Conservation (phyloP, 1,140 invertebrate species). For the Pogonognathellus flavescens region DNA sequence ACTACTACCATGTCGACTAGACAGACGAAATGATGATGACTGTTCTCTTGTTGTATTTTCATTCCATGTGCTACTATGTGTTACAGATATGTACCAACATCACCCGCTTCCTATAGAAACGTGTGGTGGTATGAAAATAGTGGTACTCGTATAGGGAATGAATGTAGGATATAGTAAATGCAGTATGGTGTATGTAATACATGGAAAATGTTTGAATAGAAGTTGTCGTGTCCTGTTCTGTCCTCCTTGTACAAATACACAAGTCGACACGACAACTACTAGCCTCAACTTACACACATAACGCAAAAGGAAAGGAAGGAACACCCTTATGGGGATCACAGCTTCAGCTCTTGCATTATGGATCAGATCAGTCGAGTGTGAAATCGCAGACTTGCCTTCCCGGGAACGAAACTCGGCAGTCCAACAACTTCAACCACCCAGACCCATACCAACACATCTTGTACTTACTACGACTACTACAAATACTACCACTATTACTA, state of each 20-base stretch:
- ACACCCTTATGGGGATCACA: constrained; percentile 62
- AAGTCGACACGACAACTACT: too few species aligned
- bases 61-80: too few species aligned
- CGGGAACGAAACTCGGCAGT: constrained; percentile 51
- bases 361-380: constrained; percentile 66
- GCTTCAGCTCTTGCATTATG: constrained; percentile 67
- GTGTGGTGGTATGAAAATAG: too few species aligned
- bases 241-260: neutral
- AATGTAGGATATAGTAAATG: neutral
- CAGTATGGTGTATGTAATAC: neutral
- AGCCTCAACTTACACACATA: neutral
- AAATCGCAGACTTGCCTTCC: constrained; percentile 65
- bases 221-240: neutral
- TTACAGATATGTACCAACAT: too few species aligned
- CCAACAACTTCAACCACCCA: constrained; percentile 5
- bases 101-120: too few species aligned
- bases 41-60: neutral
- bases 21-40: neutral
- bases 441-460: constrained; percentile 51
- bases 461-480: constrained; percentile 8
- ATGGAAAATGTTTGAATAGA: constrained; percentile 1
- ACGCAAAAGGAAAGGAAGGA: constrained; percentile 25
- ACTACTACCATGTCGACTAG: neutral
- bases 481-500: constrained; percentile 9
- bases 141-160: neutral